Conservation (phyloP, 2,888 invertebrate genomes). For the Hemaris fuciformis region DNA sequence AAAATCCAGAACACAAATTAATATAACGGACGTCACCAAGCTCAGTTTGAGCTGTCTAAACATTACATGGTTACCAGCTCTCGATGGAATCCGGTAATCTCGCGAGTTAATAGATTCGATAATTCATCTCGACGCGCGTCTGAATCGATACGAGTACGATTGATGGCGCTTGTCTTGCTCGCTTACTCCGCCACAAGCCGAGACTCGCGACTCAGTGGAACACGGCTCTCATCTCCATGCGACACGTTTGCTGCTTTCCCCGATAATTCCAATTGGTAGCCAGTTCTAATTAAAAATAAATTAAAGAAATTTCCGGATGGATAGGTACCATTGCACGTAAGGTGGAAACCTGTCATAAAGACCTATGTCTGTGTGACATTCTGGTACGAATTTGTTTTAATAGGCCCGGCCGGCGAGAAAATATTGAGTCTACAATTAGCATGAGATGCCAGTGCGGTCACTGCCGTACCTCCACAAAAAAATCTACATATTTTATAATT, state of each 20-base stretch:
- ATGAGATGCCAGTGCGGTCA: no score
- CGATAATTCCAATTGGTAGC: neutral
- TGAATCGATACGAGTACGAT: slow-evolving; percentile 65
- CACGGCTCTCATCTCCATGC: neutral
- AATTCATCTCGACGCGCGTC: slow-evolving; percentile 70
- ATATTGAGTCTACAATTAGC: no score
- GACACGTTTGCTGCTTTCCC: neutral
- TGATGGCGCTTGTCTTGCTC: slow-evolving; percentile 47
- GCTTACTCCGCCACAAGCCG: neutral
- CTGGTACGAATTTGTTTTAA: no score
- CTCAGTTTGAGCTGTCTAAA: slow-evolving; percentile 37
- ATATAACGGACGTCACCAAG: no score
- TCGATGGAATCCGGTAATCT: slow-evolving; percentile 70
- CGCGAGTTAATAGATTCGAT: slow-evolving; percentile 78
- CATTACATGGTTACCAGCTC: slow-evolving; percentile 28
- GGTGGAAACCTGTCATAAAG: no score
- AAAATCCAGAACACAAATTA: neutral
- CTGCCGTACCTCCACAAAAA: slow-evolving; percentile 4
- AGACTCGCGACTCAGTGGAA: neutral
- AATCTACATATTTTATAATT: slow-evolving; percentile 7
- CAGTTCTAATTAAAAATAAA: no score
- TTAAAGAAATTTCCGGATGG: no score
- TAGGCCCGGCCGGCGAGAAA: no score
- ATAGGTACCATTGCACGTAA: no score
- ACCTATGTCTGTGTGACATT: no score